Base-by-base conservation (phyloP, 2,888 invertebrate species). In the Ophion ventricosus region DNA sequence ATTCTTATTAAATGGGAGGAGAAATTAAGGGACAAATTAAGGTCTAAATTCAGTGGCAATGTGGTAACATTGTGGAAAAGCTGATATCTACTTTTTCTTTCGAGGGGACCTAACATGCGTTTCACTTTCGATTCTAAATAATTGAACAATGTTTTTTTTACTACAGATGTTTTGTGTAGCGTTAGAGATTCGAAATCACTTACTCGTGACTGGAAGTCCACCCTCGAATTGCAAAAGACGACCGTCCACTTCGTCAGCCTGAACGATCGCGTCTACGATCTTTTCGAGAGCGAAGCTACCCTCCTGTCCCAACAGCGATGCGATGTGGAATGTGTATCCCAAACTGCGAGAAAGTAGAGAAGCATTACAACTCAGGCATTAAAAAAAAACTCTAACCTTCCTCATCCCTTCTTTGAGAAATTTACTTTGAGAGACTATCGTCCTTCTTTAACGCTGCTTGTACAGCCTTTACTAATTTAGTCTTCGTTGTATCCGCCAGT, bases 221-320 rank as follows among this genome's bases (percentile, higher is more conserved):
- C 98, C 98, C 93, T 99, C 99, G 93, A 98, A 99, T 94, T 99
- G 97, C 85, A 98, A 94, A 89, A 97, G 96, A 90, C 96, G 96
- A 14, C 97, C 96, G 94, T 99, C 98, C 4, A 98, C 97, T 95
- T 99, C 99, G 94, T 99, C 99, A 1, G 99, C 99, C 91, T 99
- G 98, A 2, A 97, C 96, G 83, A 99, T 94, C n/a, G 97, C 97
- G 92, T 98, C 98, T 93, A 98, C 98, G 29, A 98, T 96, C 76
- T 97, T 96, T 83, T 97, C 96, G 63, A 95, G 95, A 63, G 95
- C 95, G 90, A 96, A 96, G 67, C 94, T 95, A 20, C 96, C 96
- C 80, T 96, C 96, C 92, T 95, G 94, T 1, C 95, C 95, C 87
- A 98, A 94, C 86, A 96, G 95, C 64, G 97, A 94, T n/a, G 98